Evolutionary conservation across 2,888 invertebrate species (phyloP), one percentile per base, ranked within the genome.

Genomic region (Dione vanillae): DNA sequence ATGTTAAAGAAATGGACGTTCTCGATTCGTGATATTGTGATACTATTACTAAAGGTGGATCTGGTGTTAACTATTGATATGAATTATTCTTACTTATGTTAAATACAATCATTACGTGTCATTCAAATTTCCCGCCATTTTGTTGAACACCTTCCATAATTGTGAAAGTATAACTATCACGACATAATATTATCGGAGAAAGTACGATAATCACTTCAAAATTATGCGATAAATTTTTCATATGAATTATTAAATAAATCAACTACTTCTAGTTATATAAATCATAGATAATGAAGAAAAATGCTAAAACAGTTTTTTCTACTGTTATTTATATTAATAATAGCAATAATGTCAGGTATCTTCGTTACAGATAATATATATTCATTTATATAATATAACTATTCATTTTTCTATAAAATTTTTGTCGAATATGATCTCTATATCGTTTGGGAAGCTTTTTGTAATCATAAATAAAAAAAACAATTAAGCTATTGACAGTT

Each of bases 1-100:
- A 78, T 77, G 69, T 51, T 45, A 54, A 56, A 12, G 64, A 74
- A 75, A 73, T 76, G 75, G 78, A 75, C 69, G 69, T 62, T 74
- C 65, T 65, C 49, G 67, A 59, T 49, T 67, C 54, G 69, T 71
- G 74, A 64, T 56, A 51, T 37, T 51, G 71, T 72, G 73, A 73
- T 62, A 58, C 49, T 52, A 52, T 62, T 69, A 65, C 56, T 52
- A 52, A 66, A 67, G 49, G 64, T 69, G 64, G 61, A 64, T 59
- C 76, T 78, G 69, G 75, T 73, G 77, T 72, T 70, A 66, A 59
- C 47, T 68, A 69, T 65, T 72, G 56, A 62, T 56, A 16, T 40
- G 9, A 61, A 27, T 27, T 27, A 43, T 14, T 61, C 10, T 45
- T 61, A 45, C 1, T 43, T 37, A 40, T 49, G n/a, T 47, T 2